Evolutionary conservation across 2,888 invertebrate genomes (phyloP), one percentile per base, ranked within the genome.

Genomic region (Cataglyphis rosenhaueri): DNA sequence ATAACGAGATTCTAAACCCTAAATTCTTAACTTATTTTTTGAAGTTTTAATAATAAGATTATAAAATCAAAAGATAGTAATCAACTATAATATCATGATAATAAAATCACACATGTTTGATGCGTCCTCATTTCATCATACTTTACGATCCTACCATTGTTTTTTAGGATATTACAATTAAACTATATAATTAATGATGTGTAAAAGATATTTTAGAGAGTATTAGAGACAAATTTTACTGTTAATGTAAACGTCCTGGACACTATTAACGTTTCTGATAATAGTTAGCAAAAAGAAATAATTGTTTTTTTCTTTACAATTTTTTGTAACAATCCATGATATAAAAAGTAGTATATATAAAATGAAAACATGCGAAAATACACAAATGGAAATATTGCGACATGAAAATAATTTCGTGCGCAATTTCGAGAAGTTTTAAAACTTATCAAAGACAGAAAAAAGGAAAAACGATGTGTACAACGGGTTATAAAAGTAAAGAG

Each of bases 401-500:
- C 18, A 18, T 18, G 9, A 29, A 38, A 18, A 71, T 1, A 52
- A 10, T 29, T 0, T 68, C 3, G 35, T 0, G n/a, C 6, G 12
- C 35, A 10, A 25, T 18, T 38, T 57, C 38, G 18, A 0, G 8
- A 57, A 0, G 10, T 57, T 25, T 21, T 5, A 10, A 38, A 21
- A 70, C 8, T 6, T 15, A n/a, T 52, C 21, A 15, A 25, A 12
- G 10, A n/a, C 8, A 61, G 18, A 59, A 29, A 29, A 59, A 59
- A 61, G 52, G 12, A 65, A 76, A 55, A 38, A 10, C 29, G 18
- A 44, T 52, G 3, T 62, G 15, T 76, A 84, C 65, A 87, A 83
- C 70, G 73, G 35, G 10, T 70, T 65, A 76, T 74, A 70, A 66
- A 70, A 85, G 83, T 81, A 83, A 86, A 81, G 55, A 79, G 71